A percentile compares a stretch with the other conserved stretches of the same genome.
Evolutionary conservation across 2,113 vertebrate species (phyloP).

Genomic region (Phasianus colchicus): DNA sequence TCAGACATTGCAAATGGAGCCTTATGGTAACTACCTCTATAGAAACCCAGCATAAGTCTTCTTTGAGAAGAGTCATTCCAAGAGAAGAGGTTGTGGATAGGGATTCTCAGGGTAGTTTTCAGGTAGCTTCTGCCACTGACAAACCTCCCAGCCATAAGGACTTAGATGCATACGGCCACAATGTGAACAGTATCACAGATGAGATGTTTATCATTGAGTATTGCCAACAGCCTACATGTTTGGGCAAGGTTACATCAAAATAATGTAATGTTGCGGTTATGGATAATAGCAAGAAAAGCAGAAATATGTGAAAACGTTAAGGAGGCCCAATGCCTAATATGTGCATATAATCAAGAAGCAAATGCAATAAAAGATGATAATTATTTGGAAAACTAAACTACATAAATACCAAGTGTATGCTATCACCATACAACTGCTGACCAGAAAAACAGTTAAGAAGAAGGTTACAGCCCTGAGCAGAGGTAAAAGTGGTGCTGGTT

Average conservation of each 20-base stretch:
- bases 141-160: background rate
- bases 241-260: background rate
- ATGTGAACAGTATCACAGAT: background rate
- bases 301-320: background rate
- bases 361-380: background rate
- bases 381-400: background rate
- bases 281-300: background rate
- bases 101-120: background rate
- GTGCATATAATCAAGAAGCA: background rate
- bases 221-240: fast-evolving
- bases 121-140: background rate
- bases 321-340: background rate
- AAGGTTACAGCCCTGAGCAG: background rate
- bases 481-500: background rate
- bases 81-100: background rate
- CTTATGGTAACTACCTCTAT: background rate
- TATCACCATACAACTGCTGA: background rate
- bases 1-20: background rate
- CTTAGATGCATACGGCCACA: background rate
- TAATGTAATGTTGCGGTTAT: fast-evolving
- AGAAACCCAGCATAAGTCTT: background rate
- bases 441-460: background rate
- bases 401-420: background rate
- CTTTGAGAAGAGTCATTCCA: background rate
- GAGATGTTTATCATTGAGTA: background rate